Evolutionary conservation across 2,113 vertebrate genomes (phyloP).

Genomic region (Sardina pilchardus): DNA sequence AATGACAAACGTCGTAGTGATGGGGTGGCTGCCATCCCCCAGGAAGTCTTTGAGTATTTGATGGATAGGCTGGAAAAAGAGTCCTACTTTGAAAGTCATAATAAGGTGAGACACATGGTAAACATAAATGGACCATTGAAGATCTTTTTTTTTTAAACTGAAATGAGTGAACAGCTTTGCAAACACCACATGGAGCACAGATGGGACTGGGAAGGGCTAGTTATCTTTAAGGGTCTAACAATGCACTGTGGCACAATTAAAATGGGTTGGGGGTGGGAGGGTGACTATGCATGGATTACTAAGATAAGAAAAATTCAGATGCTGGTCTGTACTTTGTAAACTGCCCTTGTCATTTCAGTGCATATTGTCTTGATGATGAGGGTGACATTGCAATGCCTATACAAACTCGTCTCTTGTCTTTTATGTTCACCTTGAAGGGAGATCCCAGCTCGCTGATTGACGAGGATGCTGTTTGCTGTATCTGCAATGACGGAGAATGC

Average conservation of each 20-base stretch:
- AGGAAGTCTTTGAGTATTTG: constrained; percentile 97
- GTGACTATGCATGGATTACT: too few species aligned
- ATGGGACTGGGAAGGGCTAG: too few species aligned
- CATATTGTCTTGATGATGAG: background rate
- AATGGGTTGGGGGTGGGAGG: too few species aligned
- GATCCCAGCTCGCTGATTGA: constrained; percentile 94
- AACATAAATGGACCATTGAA: background rate
- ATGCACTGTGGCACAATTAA: too few species aligned
- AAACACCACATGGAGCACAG: too few species aligned
- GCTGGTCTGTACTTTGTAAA: background rate
- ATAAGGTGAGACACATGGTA: constrained; percentile 75
- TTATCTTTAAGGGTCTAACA: too few species aligned
- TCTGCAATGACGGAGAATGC: constrained; percentile 98
- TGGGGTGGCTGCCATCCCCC: constrained; percentile 89
- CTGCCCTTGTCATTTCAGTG: too few species aligned
- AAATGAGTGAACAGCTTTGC: too few species aligned
- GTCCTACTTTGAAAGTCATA: constrained; percentile 98
- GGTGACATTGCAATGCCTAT: background rate
- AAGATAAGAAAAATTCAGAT: background rate
- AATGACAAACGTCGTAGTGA: constrained; percentile 91
- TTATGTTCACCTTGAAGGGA: constrained; percentile 60
- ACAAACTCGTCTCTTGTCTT: too few species aligned
- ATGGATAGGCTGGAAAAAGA: constrained; percentile 99
- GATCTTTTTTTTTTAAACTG: too few species aligned
- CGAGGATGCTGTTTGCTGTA: constrained; percentile 96